Evolutionary conservation across 2,888 invertebrate genomes (phyloP), one percentile per base, ranked within the genome.

Genomic region (Lymantria dispar): DNA sequence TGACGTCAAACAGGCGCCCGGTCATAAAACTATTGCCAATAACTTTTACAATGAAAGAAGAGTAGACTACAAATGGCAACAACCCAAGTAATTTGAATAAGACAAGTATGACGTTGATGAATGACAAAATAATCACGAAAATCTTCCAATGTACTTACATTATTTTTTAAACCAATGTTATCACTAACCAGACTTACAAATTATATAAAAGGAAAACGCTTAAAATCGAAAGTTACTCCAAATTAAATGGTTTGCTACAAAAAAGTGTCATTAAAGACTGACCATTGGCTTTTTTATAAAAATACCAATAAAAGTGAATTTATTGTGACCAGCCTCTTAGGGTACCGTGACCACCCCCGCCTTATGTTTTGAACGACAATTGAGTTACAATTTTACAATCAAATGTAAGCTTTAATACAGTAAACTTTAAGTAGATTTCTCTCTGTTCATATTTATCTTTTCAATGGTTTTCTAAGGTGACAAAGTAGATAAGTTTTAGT

Each of bases 261-360:
- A 68, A 64, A 62, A 57, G 52, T 71, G 71, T 74, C 58, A 59
- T 66, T 61, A 71, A 72, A 72, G 73, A 52, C 64, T 79, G 77
- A 72, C 78, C 78, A 76, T 72, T 75, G 60, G 68, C 57, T 73
- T 70, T 74, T 73, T 80, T 80, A 44, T 64, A 73, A 71, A 67
- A 60, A 61, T 64, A 74, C 79, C 66, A 78, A 87, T 89, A 88
- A 89, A 90, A 85, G 57, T 62, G 60, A 79, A 90, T 90, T 90
- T 90, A 90, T 88, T 73, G 70, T 71, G 79, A 80, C 80, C 82
- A 82, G 78, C 76, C 72, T 75, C 58, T 75, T 79, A 79, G 81
- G 74, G 57, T 74, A 59, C 64, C 68, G 54, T 52, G 56, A 80
- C 77, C 72, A 74, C 77, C 56, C 11, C 52, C 57, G 43, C 48